Evolutionary conservation across 1,140 invertebrate genomes (phyloP).

Genomic region (Drosophila arizonae): DNA sequence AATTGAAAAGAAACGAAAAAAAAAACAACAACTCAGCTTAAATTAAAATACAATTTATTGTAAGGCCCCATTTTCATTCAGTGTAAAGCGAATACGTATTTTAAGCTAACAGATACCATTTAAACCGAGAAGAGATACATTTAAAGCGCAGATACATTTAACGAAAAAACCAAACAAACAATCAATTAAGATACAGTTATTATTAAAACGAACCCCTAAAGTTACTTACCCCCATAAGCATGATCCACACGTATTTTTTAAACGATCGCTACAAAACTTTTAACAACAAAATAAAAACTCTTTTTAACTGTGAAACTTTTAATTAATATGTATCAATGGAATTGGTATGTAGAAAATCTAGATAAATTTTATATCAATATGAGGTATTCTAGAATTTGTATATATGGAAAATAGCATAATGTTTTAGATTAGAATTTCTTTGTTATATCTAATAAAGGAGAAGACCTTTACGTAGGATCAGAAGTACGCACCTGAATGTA

Average conservation of each 20-base stretch:
- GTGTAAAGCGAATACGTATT: background rate
- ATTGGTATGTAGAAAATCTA: background rate
- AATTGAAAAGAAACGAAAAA: background rate
- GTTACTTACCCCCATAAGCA: conserved; percentile 18
- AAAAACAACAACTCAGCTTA: conserved; percentile 33
- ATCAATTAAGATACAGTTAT: background rate
- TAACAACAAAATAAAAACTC: conserved; percentile 24
- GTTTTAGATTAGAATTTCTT: too few relatives aligned
- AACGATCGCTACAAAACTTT: conserved; percentile 4
- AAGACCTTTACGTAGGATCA: background rate
- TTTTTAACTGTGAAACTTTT: conserved; percentile 28
- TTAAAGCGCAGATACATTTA: background rate
- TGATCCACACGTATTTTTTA: conserved; percentile 9
- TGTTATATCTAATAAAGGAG: too few relatives aligned
- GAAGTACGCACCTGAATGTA: background rate
- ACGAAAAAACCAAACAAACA: background rate
- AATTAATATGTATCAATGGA: background rate
- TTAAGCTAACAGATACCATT: conserved; percentile 23
- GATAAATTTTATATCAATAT: background rate
- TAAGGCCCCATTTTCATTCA: conserved; percentile 40
- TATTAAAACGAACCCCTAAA: conserved; percentile 1
- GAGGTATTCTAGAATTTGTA: too few relatives aligned
- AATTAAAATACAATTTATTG: conserved; percentile 56
- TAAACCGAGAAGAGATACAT: background rate
- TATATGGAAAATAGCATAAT: too few relatives aligned